Evolutionary conservation across 2,888 invertebrate genomes (phyloP).

Genomic region (Melanophora roralis): DNA sequence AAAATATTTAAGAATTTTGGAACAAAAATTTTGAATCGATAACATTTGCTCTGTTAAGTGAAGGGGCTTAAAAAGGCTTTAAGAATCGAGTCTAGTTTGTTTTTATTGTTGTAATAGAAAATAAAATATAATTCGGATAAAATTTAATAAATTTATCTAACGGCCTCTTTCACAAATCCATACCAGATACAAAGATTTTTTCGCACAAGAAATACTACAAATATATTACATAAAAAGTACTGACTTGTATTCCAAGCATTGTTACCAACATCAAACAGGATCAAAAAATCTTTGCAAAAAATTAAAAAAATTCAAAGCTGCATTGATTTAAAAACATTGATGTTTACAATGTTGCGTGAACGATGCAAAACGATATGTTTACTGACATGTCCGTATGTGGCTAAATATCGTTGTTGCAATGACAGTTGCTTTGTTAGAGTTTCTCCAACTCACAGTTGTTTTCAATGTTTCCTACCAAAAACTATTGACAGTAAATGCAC

Average conservation of each 20-base stretch:
- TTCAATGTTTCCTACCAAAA: constrained; percentile 14
- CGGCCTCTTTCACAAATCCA: no score
- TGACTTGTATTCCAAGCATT: not conserved
- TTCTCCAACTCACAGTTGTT: not conserved
- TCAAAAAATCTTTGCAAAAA: no score
- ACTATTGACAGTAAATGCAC: constrained; percentile 56
- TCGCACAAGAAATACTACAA: constrained; percentile 38
- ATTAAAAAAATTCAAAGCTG: not conserved
- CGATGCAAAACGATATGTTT: not conserved
- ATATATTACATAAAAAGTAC: not conserved
- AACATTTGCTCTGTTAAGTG: no score
- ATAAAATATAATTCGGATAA: no score
- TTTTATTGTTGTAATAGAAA: no score
- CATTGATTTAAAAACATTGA: constrained; percentile 22
- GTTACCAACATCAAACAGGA: not conserved
- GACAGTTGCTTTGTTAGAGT: constrained; percentile 46
- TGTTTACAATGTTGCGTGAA: constrained; percentile 43
- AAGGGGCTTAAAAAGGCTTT: no score
- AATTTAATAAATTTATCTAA: no score
- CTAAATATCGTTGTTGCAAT: constrained; percentile 51
- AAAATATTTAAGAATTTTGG: no score
- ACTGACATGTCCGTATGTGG: not conserved
- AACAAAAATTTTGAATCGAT: no score
- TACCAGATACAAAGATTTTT: constrained; percentile 1
- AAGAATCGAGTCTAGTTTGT: no score